Evolutionary conservation across 1,140 invertebrate genomes (phyloP).

Genomic region (Heliconius congener): DNA sequence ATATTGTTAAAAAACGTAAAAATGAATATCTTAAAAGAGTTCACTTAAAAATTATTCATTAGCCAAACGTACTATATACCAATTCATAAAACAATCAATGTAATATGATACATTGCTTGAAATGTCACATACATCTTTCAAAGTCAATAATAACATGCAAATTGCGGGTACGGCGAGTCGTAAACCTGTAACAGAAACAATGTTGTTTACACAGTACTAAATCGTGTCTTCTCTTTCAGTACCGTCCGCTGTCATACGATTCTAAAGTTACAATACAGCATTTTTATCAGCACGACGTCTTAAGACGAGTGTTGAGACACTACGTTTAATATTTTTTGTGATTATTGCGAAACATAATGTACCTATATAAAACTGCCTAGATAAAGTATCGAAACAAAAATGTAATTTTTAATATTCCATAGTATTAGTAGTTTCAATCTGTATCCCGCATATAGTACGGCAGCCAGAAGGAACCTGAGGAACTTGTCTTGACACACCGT

Average conservation of each 20-base stretch:
- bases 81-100: conserved; percentile 14
- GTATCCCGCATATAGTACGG: too few relatives aligned
- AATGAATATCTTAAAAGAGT: not conserved
- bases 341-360: too few relatives aligned
- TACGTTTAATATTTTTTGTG: too few relatives aligned
- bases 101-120: conserved; percentile 27
- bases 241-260: conserved; percentile 48
- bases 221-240: conserved; percentile 45
- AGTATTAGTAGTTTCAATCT: too few relatives aligned
- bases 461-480: too few relatives aligned
- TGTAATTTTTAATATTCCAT: too few relatives aligned
- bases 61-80: not conserved
- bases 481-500: too few relatives aligned
- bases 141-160: conserved; percentile 37
- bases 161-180: conserved; percentile 38
- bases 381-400: too few relatives aligned
- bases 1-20: too few relatives aligned
- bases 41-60: not conserved
- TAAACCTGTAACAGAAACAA: conserved; percentile 51
- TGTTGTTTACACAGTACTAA: conserved; percentile 50
- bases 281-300: not conserved
- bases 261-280: conserved; percentile 4
- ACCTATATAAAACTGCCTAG: too few relatives aligned
- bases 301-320: not conserved
- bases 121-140: conserved; percentile 20